phyloP scores from a whole-genome alignment of 2,888 invertebrate species.

The Danaus chrysippus region DNA sequence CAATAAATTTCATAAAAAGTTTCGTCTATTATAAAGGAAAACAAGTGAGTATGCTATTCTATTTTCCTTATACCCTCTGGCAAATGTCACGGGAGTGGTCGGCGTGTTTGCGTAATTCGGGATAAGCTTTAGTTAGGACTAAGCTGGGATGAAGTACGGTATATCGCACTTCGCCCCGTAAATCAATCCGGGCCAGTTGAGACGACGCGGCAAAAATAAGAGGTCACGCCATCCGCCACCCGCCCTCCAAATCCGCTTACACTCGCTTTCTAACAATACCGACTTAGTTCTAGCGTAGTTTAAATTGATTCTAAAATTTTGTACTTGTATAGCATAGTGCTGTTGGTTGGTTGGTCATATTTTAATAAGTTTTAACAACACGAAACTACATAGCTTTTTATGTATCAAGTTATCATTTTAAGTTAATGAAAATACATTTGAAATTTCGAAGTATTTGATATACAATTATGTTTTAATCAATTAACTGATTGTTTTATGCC shows the following conservation, averaged over 20 bases:
- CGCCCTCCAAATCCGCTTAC: constrained; percentile 37
- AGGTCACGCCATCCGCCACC: constrained; percentile 41
- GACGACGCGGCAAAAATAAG: constrained; percentile 66
- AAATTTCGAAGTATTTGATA: no score
- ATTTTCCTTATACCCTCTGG: constrained; percentile 32
- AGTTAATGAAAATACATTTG: no score
- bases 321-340: constrained; percentile 24
- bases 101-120: constrained; percentile 68
- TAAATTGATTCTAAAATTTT: constrained; percentile 24
- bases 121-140: constrained; percentile 66
- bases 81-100: constrained; percentile 57
- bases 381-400: no score
- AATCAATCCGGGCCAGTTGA: constrained; percentile 68
- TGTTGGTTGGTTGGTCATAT: background rate
- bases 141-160: constrained; percentile 54
- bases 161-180: constrained; percentile 67
- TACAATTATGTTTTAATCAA: no score
- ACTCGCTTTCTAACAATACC: constrained; percentile 32
- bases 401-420: no score
- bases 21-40: background rate
- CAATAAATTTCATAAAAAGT: background rate
- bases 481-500: no score
- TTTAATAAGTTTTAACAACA: no score
- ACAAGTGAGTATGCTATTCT: constrained; percentile 5
- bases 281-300: constrained; percentile 26